Conservation (phyloP, 2,113 vertebrate species). For the Hippocampus zosterae region DNA sequence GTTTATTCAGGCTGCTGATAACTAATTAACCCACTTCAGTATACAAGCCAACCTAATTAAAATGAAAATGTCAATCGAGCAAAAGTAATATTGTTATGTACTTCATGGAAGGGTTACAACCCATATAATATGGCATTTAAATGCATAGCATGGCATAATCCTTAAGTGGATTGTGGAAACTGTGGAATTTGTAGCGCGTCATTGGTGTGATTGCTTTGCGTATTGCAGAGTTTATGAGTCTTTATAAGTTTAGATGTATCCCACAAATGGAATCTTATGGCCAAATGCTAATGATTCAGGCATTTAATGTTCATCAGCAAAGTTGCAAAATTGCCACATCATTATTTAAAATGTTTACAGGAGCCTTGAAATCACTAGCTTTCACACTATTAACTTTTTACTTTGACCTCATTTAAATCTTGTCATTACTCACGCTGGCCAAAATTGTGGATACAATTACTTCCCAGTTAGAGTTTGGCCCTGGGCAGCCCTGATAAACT, state of each 20-base stretch:
- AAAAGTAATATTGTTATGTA: not conserved
- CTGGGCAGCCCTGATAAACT: constrained; percentile 21
- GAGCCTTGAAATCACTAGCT: not conserved
- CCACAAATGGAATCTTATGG: not conserved
- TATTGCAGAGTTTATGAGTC: not conserved
- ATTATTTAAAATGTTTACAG: not conserved
- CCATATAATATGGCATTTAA: constrained; percentile 4
- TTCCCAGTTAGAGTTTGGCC: constrained; percentile 45
- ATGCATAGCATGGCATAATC: not conserved
- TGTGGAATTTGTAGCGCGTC: not conserved
- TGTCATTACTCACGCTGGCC: constrained; percentile 38
- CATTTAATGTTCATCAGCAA: not conserved
- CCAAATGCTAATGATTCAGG: not conserved
- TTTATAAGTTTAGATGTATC: not conserved
- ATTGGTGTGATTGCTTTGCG: not conserved
- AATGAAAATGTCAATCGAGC: not conserved
- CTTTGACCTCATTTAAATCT: constrained; percentile 58
- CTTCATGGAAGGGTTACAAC: not conserved
- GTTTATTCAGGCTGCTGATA: not conserved
- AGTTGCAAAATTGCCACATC: not conserved
- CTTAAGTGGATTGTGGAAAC: not conserved
- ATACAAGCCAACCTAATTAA: not conserved
- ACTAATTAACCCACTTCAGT: not conserved
- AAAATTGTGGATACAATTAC: constrained; percentile 39
- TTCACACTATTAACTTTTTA: not conserved